These are phyloP conservation scores for Hypsibius dujardini DNA, from an alignment of 1,140 invertebrate genomes.

Conservation along the genomic window DNA sequence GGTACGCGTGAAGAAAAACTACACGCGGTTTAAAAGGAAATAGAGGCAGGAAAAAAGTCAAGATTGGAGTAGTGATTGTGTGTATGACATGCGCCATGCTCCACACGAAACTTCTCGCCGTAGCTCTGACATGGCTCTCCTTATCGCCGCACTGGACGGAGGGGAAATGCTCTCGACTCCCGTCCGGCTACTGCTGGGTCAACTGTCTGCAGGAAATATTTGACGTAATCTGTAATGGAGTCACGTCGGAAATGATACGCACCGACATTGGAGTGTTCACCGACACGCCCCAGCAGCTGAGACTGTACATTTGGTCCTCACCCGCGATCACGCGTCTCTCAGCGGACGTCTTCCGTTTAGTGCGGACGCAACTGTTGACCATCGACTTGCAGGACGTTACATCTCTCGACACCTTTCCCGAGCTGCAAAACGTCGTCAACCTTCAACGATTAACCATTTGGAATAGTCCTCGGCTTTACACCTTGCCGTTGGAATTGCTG, in stretches of 20 bases:
- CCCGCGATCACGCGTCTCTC: background rate
- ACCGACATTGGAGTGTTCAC: background rate
- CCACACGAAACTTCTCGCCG: too few relatives aligned
- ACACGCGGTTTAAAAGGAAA: too few relatives aligned
- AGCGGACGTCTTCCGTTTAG: background rate
- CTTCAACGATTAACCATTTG: background rate
- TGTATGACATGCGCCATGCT: too few relatives aligned
- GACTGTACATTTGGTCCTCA: background rate
- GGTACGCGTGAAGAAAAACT: too few relatives aligned
- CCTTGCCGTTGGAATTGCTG: background rate
- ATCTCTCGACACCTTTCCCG: background rate
- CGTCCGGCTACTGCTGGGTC: background rate
- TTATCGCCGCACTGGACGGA: background rate
- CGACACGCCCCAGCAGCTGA: background rate
- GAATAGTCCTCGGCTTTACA: background rate
- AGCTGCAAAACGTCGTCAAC: background rate
- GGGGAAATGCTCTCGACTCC: slow-evolving; percentile 9
- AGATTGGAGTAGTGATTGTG: too few relatives aligned
- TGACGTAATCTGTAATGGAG: background rate
- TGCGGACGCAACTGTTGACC: background rate
- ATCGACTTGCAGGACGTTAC: background rate
- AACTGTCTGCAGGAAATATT: background rate
- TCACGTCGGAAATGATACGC: background rate
- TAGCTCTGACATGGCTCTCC: too few relatives aligned
- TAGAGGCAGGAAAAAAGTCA: too few relatives aligned